Conservation (phyloP, 53 echinoderm and acorn worm species). For the Arbacia lixula region DNA sequence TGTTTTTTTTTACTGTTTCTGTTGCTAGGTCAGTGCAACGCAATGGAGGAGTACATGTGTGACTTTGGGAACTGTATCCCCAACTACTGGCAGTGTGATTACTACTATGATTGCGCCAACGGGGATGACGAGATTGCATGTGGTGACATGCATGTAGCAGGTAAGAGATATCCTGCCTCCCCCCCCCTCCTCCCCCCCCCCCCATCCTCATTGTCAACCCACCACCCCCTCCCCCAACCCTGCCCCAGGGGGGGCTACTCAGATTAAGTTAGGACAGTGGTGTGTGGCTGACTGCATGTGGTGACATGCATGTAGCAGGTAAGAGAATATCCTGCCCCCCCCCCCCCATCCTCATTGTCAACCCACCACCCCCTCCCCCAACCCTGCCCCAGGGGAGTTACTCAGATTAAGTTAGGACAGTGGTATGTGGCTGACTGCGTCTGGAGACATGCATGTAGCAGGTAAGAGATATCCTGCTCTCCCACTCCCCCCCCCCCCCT, state of each 20-base stretch:
- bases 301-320: not conserved
- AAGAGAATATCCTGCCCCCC: not conserved
- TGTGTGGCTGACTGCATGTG: too few relatives aligned
- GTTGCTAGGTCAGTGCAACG: conserved; percentile 41
- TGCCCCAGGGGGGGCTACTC: too few relatives aligned
- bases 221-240: not conserved
- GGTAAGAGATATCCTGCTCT: not conserved
- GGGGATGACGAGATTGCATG: conserved; percentile 22
- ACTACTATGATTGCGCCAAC: not conserved
- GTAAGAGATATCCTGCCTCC: not conserved
- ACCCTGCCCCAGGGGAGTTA: too few relatives aligned
- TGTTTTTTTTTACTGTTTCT: too few relatives aligned
- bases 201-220: not conserved
- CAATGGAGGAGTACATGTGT: not conserved
- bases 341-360: not conserved
- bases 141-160: not conserved
- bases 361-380: not conserved
- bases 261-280: too few relatives aligned
- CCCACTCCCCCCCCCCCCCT: not conserved
- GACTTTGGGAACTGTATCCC: conserved; percentile 43
- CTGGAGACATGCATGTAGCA: not conserved
- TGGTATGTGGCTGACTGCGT: too few relatives aligned
- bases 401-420: too few relatives aligned
- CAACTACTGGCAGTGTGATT: conserved; percentile 23
- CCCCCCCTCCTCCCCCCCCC: not conserved